Conservation (phyloP, 2,113 vertebrate species). For the rabbit (Oryctolagus cuniculus) region DNA sequence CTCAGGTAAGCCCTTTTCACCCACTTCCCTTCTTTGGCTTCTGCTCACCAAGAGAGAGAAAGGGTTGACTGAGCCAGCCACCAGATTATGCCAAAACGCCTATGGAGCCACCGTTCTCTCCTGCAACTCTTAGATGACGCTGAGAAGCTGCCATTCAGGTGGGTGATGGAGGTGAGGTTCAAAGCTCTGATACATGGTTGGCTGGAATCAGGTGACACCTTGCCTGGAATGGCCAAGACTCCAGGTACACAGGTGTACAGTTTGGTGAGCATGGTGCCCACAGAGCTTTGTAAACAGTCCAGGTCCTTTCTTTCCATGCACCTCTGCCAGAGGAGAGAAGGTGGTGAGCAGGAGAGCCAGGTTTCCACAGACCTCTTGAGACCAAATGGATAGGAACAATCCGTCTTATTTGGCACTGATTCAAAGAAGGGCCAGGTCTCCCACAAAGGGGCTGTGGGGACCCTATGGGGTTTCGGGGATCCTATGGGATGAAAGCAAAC, state of each 20-base stretch:
- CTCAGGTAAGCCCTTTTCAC: slow-evolving; percentile 92
- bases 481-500: background rate
- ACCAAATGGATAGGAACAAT: background rate
- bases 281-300: background rate
- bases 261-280: background rate
- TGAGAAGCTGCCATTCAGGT: background rate
- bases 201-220: background rate
- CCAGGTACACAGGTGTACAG: background rate
- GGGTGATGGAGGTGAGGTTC: background rate
- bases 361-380: background rate
- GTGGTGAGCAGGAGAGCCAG: background rate
- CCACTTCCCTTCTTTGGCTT: background rate
- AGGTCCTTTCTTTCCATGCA: background rate
- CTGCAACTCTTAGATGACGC: background rate
- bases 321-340: background rate
- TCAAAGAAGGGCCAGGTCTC: background rate
- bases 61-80: background rate
- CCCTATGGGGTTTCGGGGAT: background rate
- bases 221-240: background rate
- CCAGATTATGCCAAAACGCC: background rate
- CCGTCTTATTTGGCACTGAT: background rate
- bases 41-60: background rate
- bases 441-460: background rate
- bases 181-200: background rate
- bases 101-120: background rate